These are phyloP conservation scores for Fissipunctia ypsillon DNA, from an alignment of 2,888 invertebrate species.

Conservation along the genomic window DNA sequence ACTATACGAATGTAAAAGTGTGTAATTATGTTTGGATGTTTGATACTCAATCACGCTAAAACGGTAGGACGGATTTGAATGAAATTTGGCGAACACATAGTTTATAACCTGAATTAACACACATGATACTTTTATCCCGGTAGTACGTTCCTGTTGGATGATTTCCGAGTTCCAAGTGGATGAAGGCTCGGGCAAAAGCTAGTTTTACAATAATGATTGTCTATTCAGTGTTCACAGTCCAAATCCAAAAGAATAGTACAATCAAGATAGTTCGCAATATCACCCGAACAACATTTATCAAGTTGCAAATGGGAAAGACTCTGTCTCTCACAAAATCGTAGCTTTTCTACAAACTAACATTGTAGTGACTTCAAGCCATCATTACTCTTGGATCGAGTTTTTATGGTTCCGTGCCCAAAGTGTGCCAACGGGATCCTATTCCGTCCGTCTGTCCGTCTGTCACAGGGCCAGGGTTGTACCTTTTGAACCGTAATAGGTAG, in stretches of 20 bases:
- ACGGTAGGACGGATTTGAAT: neutral
- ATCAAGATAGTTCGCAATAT: slow-evolving; percentile 24
- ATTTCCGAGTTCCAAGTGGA: neutral
- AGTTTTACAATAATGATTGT: neutral
- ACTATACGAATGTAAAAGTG: neutral
- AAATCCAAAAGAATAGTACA: slow-evolving; percentile 4
- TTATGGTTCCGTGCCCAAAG: neutral
- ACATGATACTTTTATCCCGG: neutral
- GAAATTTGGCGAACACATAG: neutral
- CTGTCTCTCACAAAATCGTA: slow-evolving; percentile 24
- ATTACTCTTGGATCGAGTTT: slow-evolving; percentile 61
- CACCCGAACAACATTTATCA: slow-evolving; percentile 42
- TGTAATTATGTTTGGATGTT: neutral
- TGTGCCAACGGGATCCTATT: too few species aligned
- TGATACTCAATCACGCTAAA: neutral
- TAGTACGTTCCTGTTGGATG: neutral
- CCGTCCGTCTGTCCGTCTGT: too few species aligned
- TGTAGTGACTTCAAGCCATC: slow-evolving; percentile 43
- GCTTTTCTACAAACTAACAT: slow-evolving; percentile 19
- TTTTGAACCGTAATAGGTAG: neutral
- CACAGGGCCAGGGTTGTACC: neutral
- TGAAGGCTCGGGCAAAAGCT: neutral
- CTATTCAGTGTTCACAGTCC: neutral
- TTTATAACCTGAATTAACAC: neutral
- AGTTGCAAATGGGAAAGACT: slow-evolving; percentile 37